A percentile compares a stretch with the other conserved stretches of the same genome.
These are phyloP conservation scores for Acronicta alni DNA, from an alignment of 2,888 invertebrate species.

Conservation along the genomic window DNA sequence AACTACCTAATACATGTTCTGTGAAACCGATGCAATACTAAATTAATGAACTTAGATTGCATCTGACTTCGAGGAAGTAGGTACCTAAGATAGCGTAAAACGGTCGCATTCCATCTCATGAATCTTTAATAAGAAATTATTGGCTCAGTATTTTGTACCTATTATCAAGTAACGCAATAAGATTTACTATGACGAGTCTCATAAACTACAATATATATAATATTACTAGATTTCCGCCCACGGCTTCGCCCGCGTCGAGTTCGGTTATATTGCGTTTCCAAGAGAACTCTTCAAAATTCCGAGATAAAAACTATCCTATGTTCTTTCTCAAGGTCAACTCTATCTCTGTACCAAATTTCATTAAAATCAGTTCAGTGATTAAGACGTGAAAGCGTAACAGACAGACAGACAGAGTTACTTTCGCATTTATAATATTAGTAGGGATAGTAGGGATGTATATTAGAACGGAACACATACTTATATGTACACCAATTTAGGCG, in stretches of 20 bases:
- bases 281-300: too few species aligned
- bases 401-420: too few species aligned
- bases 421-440: too few species aligned
- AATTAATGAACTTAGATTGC: slow-evolving; percentile 30
- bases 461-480: slow-evolving; percentile 12
- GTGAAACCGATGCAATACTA: slow-evolving; percentile 12
- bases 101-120: slow-evolving; percentile 31
- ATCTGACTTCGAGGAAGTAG: slow-evolving; percentile 34
- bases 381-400: too few species aligned
- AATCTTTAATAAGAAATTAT: slow-evolving; percentile 35
- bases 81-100: slow-evolving; percentile 23
- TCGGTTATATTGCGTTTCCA: too few species aligned
- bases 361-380: too few species aligned
- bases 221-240: too few species aligned
- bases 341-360: too few species aligned
- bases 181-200: slow-evolving; percentile 11
- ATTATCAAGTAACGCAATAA: slow-evolving; percentile 11
- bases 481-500: slow-evolving; percentile 17
- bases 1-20: slow-evolving; percentile 10
- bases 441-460: neutral
- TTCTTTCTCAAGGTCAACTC: too few species aligned
- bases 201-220: slow-evolving; percentile 14
- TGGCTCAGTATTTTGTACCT: slow-evolving; percentile 3
- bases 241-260: too few species aligned
- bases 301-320: too few species aligned